Conservation (phyloP, 1,140 invertebrate species). For the Bombus balteatus region DNA sequence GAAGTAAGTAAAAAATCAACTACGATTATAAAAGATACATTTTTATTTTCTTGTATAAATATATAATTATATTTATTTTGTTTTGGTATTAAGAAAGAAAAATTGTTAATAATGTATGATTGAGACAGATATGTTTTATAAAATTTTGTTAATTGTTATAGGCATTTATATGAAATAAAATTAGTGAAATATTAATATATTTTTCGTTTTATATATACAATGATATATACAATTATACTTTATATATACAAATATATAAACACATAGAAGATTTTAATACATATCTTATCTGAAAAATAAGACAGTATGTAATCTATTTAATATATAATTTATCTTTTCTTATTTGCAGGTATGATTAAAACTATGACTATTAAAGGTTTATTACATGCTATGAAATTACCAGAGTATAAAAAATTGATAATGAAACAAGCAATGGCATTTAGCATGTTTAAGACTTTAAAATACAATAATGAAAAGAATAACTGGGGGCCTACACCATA, state of each 20-base stretch:
- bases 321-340: neutral
- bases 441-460: conserved; percentile 39
- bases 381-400: conserved; percentile 64
- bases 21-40: conserved; percentile 43
- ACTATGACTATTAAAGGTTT: conserved; percentile 66
- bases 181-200: neutral
- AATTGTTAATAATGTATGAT: neutral
- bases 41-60: conserved; percentile 43
- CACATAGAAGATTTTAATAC: neutral
- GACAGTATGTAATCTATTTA: neutral
- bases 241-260: neutral
- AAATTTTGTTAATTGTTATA: neutral
- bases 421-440: conserved; percentile 25
- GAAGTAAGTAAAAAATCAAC: conserved; percentile 58
- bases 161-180: neutral
- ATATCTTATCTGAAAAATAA: conserved; percentile 3
- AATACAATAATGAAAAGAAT: conserved; percentile 48
- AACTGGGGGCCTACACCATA: conserved; percentile 72
- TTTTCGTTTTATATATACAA: neutral
- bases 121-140: neutral
- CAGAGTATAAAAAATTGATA: conserved; percentile 54
- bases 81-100: neutral
- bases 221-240: neutral
- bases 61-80: conserved; percentile 54
- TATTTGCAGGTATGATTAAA: conserved; percentile 66